phyloP scores from a whole-genome alignment of 1,140 invertebrate species.

The Zelostemma sp. region DNA sequence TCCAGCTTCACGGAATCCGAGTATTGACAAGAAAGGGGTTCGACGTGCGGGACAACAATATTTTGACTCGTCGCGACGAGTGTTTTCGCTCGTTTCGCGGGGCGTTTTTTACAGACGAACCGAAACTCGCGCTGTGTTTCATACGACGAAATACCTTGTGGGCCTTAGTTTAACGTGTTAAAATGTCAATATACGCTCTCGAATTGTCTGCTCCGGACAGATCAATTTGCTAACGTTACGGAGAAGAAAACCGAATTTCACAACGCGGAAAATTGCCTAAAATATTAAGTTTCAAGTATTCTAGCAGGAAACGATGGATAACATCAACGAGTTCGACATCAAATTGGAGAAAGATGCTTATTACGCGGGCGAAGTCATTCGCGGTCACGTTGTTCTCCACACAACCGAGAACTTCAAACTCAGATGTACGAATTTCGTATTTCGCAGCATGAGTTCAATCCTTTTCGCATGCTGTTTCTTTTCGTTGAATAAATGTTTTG shows the following conservation, averaged over 20 bases:
- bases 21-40: not conserved
- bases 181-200: not conserved
- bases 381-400: slow-evolving; percentile 79
- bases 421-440: slow-evolving; percentile 73
- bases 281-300: not conserved
- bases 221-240: not conserved
- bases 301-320: no score
- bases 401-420: slow-evolving; percentile 84
- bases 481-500: no score
- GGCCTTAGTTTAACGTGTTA: not conserved
- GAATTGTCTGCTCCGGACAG: no score
- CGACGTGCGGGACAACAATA: not conserved
- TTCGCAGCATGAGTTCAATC: no score
- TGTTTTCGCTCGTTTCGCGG: not conserved
- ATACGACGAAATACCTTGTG: not conserved
- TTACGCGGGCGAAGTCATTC: slow-evolving; percentile 81
- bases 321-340: slow-evolving; percentile 84
- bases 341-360: slow-evolving; percentile 82
- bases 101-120: not conserved
- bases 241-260: not conserved
- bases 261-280: not conserved
- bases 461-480: no score
- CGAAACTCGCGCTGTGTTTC: not conserved
- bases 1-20: not conserved
- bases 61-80: not conserved